phyloP scores from a whole-genome alignment of 2,888 invertebrate genomes.

The Caenorhabditis afra region DNA sequence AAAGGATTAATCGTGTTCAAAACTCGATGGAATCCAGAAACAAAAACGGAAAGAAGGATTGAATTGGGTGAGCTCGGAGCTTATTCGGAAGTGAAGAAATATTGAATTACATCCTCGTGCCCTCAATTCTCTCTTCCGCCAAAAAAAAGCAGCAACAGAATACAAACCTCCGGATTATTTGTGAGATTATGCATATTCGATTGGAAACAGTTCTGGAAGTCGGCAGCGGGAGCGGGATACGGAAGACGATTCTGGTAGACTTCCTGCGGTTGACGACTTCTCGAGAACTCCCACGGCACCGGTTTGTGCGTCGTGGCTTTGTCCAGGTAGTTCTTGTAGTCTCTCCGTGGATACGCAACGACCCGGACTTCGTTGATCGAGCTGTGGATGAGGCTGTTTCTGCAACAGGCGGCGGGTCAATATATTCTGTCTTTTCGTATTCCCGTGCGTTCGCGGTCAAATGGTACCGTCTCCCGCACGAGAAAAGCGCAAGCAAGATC shows the following conservation, averaged over 20 bases:
- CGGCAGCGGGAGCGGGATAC: neutral
- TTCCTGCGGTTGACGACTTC: neutral
- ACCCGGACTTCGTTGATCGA: constrained; percentile 24
- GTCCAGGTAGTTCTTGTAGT: constrained; percentile 18
- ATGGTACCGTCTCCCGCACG: no score
- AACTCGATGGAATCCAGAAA: neutral
- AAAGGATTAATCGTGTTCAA: neutral
- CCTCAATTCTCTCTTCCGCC: neutral
- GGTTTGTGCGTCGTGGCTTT: neutral
- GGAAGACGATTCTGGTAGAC: neutral
- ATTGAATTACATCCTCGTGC: constrained; percentile 6
- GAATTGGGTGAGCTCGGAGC: neutral
- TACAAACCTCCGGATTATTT: constrained; percentile 5
- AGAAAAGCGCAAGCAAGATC: no score
- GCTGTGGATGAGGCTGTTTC: constrained; percentile 1
- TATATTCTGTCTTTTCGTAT: no score
- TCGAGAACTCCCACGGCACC: constrained; percentile 6
- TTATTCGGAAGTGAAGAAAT: constrained; percentile 1
- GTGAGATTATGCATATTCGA: constrained; percentile 13
- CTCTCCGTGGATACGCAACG: constrained; percentile 36
- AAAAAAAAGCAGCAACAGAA: neutral
- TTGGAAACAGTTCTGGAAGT: neutral
- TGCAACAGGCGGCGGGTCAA: constrained; percentile 3
- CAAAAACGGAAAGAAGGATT: neutral
- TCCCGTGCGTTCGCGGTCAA: neutral